Base-by-base conservation (phyloP, 1,140 invertebrate species). In the Diorhabda carinulata region DNA sequence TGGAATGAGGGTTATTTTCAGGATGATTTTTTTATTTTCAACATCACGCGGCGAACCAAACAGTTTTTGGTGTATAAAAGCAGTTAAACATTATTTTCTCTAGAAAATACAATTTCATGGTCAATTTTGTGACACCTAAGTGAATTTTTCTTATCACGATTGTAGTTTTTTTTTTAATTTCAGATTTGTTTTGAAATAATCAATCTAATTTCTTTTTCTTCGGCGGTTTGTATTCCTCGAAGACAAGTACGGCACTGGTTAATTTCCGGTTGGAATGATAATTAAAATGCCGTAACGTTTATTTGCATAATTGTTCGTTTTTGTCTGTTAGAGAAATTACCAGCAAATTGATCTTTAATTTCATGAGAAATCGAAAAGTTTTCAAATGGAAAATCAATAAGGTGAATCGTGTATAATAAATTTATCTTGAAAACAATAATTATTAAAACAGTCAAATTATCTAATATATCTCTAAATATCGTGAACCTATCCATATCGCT, bases 221-320 rank as follows among this genome's bases (percentile, higher is more conserved):
- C 25, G 25, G 25, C 25, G 25, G 25, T 25, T 25, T 25, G 25
- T 25, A 25, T 25, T 25, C 25, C 25, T 25, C 25, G 25, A 25
- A 25, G 25, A 25, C 25, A 25, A 25, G 25, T 25, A 52, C 47
- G n/a, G 6, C 47, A 52, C 47, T 52, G 47, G n/a, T n/a, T 52
- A 8, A 6, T 52, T 52, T 25, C n/a, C 6, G 47, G 6, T 52
- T 52, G 47, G n/a, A 52, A 52, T 6, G 47, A n/a, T n/a, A 52
- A 52, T 52, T 52, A 52, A 52, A 52, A 52, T 8, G 47, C 47
- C 47, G n/a, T 52, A 52, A 52, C 47, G 47, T 52, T 52, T 52
- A 52, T 52, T 52, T 52, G 47, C 47, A 52, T 52, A 52, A 52
- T 52, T 52, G n/a, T 6, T n/a, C 47, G n/a, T 52, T n/a, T 6